Percentiles rank a stretch among this genome's conserved stretches.
Conservation (phyloP, 2,113 vertebrate genomes). For the Leucosticte australis region DNA sequence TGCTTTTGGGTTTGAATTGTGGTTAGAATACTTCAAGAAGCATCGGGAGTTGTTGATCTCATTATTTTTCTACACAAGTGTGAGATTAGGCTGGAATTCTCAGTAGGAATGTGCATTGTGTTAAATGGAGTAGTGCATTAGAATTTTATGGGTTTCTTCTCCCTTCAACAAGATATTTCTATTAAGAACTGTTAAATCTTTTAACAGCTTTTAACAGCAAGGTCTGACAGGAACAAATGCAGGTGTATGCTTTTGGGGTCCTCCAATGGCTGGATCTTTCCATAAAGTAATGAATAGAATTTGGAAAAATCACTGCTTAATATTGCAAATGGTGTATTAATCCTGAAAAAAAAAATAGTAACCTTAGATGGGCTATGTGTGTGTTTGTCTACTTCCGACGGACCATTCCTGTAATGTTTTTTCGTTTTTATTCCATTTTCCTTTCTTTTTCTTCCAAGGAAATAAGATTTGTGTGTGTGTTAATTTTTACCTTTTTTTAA, state of each 20-base stretch:
- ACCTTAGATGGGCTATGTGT: not conserved
- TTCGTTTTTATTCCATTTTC: conserved; percentile 19
- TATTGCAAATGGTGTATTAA: not conserved
- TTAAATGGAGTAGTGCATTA: conserved; percentile 31
- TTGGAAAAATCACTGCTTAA: not conserved
- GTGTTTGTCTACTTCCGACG: not conserved
- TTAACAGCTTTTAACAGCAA: conserved; percentile 20
- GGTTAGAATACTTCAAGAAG: not conserved
- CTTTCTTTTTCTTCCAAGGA: not conserved
- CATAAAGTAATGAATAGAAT: not conserved
- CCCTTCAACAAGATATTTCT: conserved; percentile 41
- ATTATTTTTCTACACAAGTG: conserved; percentile 38
- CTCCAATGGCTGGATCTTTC: conserved; percentile 1
- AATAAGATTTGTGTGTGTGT: not conserved
- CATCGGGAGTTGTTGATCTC: conserved; percentile 11
- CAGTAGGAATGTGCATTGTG: conserved; percentile 13
- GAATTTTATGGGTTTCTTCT: conserved; percentile 47
- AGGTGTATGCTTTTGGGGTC: not conserved
- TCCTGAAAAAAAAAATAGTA: not conserved
- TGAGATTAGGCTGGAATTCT: conserved; percentile 36
- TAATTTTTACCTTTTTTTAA: not conserved
- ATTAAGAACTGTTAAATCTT: conserved; percentile 48
- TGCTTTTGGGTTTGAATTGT: not conserved
- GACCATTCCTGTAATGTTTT: not conserved
- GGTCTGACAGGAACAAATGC: not conserved